Conservation (phyloP, 2,113 vertebrate genomes). For the Labrus mixtus region DNA sequence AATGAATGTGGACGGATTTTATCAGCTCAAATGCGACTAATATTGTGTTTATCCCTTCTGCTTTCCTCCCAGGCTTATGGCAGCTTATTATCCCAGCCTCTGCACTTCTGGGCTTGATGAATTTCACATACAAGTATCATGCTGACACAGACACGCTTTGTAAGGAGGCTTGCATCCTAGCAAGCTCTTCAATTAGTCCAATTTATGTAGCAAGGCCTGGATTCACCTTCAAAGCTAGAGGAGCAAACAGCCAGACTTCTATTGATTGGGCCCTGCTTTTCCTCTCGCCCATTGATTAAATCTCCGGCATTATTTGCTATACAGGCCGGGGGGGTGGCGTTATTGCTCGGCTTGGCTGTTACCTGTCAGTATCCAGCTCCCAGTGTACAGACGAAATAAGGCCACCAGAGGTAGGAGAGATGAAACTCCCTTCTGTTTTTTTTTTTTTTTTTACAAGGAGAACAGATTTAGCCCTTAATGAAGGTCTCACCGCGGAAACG, state of each 20-base stretch:
- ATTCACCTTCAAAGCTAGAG: conserved; percentile 77
- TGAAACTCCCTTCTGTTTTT: conserved; percentile 52
- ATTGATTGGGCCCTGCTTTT: conserved; percentile 81
- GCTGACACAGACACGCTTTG: conserved; percentile 72
- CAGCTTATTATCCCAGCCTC: conserved; percentile 57
- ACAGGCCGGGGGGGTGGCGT: conserved; percentile 58
- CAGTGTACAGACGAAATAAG: conserved; percentile 55
- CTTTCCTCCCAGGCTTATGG: conserved; percentile 51
- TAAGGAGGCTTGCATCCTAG: conserved; percentile 70
- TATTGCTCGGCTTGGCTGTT: conserved; percentile 75
- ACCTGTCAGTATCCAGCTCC: conserved; percentile 64
- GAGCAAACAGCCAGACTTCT: conserved; percentile 73
- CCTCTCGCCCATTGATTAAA: conserved; percentile 81
- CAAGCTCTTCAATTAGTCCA: conserved; percentile 82
- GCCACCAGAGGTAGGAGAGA: conserved; percentile 59
- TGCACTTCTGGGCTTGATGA: conserved; percentile 64
- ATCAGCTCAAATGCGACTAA: conserved; percentile 48
- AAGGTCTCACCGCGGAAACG: conserved; percentile 74
- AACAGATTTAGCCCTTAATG: conserved; percentile 75
- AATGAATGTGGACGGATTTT: conserved; percentile 41
- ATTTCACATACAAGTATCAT: conserved; percentile 67
- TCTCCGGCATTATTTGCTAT: conserved; percentile 79
- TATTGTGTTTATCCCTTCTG: conserved; percentile 51
- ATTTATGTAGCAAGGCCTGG: conserved; percentile 76
- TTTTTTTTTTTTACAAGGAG: conserved; percentile 31